Conservation (phyloP, 2,888 invertebrate species). For the Agrochola litura region DNA sequence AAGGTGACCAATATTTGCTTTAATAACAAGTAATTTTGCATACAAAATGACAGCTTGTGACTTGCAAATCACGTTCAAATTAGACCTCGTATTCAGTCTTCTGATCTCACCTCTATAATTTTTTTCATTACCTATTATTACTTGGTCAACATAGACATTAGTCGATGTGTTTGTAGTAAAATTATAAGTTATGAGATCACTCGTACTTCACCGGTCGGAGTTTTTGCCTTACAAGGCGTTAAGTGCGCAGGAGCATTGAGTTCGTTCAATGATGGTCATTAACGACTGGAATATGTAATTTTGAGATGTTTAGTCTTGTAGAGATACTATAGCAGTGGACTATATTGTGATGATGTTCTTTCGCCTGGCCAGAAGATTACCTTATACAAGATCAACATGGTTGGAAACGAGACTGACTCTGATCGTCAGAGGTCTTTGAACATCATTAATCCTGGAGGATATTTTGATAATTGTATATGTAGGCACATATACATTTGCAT, state of each 20-base stretch:
- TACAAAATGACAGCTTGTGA: conserved; percentile 31
- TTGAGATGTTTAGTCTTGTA: not conserved
- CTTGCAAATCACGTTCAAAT: conserved; percentile 31
- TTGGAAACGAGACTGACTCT: not conserved
- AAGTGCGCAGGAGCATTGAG: conserved; percentile 19
- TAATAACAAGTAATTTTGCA: conserved; percentile 35
- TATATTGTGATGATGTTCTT: not conserved
- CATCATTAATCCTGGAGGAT: no score
- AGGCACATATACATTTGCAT: not conserved
- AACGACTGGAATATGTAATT: conserved; percentile 6
- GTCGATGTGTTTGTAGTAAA: conserved; percentile 52
- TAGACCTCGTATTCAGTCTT: conserved; percentile 21
- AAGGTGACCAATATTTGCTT: conserved; percentile 25
- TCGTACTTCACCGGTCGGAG: conserved; percentile 15
- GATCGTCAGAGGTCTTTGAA: not conserved
- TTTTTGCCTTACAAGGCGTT: conserved; percentile 51
- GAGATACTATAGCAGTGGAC: no score
- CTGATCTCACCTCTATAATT: conserved; percentile 44
- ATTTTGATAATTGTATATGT: not conserved
- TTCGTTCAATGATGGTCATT: conserved; percentile 17
- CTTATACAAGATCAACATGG: not conserved
- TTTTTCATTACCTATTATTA: conserved; percentile 44
- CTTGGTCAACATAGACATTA: conserved; percentile 45
- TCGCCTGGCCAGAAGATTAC: not conserved
- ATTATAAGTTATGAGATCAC: conserved; percentile 61